Evolutionary conservation across 2,113 vertebrate species (phyloP), one percentile per base, ranked within the genome.

Genomic region (Osmerus mordax): DNA sequence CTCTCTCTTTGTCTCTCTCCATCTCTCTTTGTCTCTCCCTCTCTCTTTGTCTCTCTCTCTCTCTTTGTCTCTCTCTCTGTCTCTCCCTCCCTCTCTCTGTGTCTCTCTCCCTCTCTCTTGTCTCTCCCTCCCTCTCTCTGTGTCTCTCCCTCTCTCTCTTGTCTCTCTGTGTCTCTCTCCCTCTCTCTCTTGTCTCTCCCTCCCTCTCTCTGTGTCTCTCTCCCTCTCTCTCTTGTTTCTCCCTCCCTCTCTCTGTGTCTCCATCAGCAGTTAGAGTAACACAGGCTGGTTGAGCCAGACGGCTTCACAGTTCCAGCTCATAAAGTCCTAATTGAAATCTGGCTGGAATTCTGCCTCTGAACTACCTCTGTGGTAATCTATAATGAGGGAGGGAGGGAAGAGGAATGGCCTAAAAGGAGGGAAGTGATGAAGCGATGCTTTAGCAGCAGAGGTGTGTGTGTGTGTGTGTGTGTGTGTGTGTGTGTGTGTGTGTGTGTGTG

Each of bases 291-390:
- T n/a, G 62, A 68, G 14, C 12, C 52, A 16, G 36, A 29, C 18
- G 3, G 56, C 12, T 62, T 23, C 28, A 25, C 2, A 1, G 67
- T 65, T 72, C 32, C 32, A 73, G 29, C 65, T 68, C 63, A 67
- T 67, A 70, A 70, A 67, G 61, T 23, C 55, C 69, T 47, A 67
- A 76, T 56, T 76, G 62, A 80, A 70, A 53, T 56, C 23, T 63
- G 41, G 68, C 51, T 78, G 72, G 64, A 55, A 29, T 18, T 21
- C 8, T 47, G 13, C 61, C 29, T 23, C 25, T 32, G 18, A 29
- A 32, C 29, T n/a, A 63, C 23, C 28, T 7, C 3, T 28, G 29
- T 32, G 28, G 0, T 63, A 25, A 18, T 63, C 11, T 63, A 36
- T 14, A 32, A 25, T 6, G 29, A 2, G 16, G 21, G 60, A 28